A percentile compares a stretch with the other conserved stretches of the same genome.
Evolutionary conservation across 2,888 invertebrate species (phyloP).

Genomic region (Philereme vetulata): DNA sequence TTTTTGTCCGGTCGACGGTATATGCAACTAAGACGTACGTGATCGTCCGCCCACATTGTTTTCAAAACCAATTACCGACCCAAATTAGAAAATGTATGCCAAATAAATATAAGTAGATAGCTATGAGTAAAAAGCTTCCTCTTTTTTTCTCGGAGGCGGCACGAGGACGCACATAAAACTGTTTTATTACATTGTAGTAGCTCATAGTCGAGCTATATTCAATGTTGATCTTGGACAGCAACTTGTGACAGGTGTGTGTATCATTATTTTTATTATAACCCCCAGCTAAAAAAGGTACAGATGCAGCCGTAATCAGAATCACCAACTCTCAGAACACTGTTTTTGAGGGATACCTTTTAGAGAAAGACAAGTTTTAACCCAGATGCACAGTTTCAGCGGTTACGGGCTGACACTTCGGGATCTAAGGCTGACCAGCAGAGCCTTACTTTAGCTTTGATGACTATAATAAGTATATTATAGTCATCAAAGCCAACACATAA

Average conservation of each 20-base stretch:
- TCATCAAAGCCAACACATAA: no score
- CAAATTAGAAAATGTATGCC: conserved; percentile 12
- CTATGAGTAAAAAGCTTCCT: conserved; percentile 33
- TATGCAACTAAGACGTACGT: conserved; percentile 41
- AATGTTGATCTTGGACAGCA: conserved; percentile 64
- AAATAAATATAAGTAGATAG: conserved; percentile 33
- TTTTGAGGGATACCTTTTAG: no score
- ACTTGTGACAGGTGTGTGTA: conserved; percentile 59
- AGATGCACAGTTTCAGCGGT: no score
- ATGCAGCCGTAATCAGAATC: no score
- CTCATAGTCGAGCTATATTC: conserved; percentile 47
- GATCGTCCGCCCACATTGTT: conserved; percentile 3
- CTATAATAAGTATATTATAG: no score
- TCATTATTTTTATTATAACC: conserved; percentile 40
- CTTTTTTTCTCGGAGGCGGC: conserved; percentile 32
- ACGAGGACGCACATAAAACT: conserved; percentile 40
- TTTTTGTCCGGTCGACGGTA: conserved; percentile 58
- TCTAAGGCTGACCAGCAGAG: no score
- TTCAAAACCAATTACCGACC: conserved; percentile 7
- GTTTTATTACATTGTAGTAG: conserved; percentile 49
- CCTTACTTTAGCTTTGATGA: no score
- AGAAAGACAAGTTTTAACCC: no score
- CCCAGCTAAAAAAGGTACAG: no score
- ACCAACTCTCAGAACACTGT: no score
- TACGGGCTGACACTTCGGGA: no score